Evolutionary conservation across 2,797 vertebrate species (phyloP).

Genomic region (Halcyon badia): DNA sequence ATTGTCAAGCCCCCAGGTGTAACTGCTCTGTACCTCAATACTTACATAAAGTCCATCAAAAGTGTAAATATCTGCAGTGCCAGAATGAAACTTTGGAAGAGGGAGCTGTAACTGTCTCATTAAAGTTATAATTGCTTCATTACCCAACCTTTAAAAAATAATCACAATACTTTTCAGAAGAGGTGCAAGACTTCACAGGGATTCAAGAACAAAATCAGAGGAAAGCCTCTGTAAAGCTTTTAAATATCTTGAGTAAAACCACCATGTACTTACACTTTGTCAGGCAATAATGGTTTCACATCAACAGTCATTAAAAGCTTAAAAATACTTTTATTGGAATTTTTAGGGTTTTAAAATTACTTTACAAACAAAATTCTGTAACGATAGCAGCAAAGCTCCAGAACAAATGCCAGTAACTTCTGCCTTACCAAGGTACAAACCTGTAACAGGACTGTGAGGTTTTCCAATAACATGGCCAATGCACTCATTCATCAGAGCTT

Average conservation of each 20-base stretch:
- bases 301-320: neutral
- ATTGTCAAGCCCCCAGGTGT: neutral
- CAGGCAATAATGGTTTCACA: neutral
- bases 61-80: neutral
- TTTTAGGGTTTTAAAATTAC: neutral
- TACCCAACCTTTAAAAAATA: neutral
- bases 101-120: neutral
- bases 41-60: neutral
- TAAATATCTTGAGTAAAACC: neutral
- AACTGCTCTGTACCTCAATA: neutral
- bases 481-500: conserved; percentile 98
- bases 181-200: neutral
- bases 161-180: neutral
- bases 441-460: conserved; percentile 97
- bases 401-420: conserved; percentile 37
- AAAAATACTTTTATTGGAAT: conserved; percentile 1
- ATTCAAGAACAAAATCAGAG: neutral
- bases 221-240: neutral
- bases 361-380: neutral
- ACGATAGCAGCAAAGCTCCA: conserved; percentile 12
- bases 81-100: neutral
- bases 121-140: neutral
- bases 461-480: conserved; percentile 99
- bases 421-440: conserved; percentile 92
- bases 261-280: neutral